Base-by-base conservation (phyloP, 2,113 vertebrate species). In the Benitochromis conjunctus region DNA sequence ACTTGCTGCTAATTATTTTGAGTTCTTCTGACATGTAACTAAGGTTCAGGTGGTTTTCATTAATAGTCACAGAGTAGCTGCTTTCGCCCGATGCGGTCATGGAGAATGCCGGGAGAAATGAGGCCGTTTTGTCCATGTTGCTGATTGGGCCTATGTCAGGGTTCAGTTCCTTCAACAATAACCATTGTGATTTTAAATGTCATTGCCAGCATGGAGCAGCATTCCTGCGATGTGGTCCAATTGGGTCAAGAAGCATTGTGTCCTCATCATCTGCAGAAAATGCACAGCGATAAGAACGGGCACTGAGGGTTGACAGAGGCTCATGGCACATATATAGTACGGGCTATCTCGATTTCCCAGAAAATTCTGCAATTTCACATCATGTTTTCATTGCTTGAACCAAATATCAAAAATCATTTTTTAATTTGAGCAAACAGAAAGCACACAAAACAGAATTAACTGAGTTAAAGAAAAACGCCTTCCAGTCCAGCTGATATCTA, bases 101-200 rank as follows among this genome's bases (percentile, higher is more conserved):
- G 21, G 57, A 76, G 80, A 88, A 80, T 48, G 26, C 26, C 69
- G 57, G 18, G 71, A 31, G 21, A 86, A 77, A 85, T 77, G 4
- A 56, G 71, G 36, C 64, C 19, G 9, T 81, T 90, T 83, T 56
- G 81, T 58, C 54, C 46, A 57, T 86, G 24, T 85, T 82, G 38
- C 80, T 83, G 90, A 88, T 77, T 53, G 60, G 64, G 60, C 83
- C 85, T 54, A 18, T 11, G 64, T 66, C 86, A 90, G 79, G 85
- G 88, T 86, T 91, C 85, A 93, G 79, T 87, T 83, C 82, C 85
- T 58, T 81, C 76, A 29, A 86, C 88, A 91, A 87, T 88, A 85
- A 90, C 88, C 71, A 87, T 88, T 90, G 82, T 80, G 81, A 91
- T 90, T 93, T 90, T 82, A 94, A 94, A 94, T 93, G 92, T 91